Conservation (phyloP, 2,113 vertebrate species). For the Eclectus roratus region DNA sequence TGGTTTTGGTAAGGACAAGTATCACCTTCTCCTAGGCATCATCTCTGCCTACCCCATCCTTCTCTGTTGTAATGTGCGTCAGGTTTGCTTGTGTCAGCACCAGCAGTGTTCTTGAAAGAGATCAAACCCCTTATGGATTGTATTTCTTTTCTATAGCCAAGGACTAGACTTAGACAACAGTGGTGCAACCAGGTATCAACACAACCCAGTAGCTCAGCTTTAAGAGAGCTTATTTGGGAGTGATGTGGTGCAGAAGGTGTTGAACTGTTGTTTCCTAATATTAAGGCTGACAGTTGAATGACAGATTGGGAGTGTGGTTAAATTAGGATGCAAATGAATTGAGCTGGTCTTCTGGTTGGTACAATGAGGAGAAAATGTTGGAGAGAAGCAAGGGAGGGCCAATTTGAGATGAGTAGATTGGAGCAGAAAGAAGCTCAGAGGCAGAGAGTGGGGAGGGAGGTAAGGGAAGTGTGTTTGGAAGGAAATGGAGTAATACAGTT, state of each 20-base stretch:
- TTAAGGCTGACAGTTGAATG: neutral
- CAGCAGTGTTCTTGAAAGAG: neutral
- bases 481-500: neutral
- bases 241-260: neutral
- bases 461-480: neutral
- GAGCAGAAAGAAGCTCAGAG: neutral
- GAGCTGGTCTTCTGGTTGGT: neutral
- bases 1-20: neutral
- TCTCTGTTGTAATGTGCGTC: neutral
- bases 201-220: neutral
- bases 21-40: neutral
- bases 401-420: neutral
- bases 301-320: neutral
- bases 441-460: neutral
- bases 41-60: neutral
- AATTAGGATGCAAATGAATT: neutral
- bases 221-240: neutral
- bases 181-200: neutral
- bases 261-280: neutral
- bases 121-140: neutral
- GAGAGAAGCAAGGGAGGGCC: neutral
- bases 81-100: neutral
- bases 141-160: neutral
- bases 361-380: neutral
- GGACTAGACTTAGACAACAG: neutral